Percentiles rank a stretch among this genome's conserved stretches.
Evolutionary conservation across 2,113 vertebrate genomes (phyloP).

Genomic region (Falcunculus frontatus): DNA sequence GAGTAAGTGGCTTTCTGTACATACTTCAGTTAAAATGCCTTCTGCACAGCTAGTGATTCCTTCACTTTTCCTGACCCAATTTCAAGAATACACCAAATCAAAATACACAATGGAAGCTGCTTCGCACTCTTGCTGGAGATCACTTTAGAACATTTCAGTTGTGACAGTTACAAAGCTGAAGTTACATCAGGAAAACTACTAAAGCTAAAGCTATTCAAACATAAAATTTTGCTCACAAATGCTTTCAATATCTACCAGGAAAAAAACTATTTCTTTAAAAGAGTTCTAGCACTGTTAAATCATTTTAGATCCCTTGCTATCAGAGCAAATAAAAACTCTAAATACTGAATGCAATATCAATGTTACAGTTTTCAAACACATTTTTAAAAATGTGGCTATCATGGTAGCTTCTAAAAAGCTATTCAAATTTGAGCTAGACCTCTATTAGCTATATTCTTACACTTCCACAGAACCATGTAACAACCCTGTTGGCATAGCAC

Average conservation of each 20-base stretch:
- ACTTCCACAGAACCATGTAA: neutral
- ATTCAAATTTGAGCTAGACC: neutral
- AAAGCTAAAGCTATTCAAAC: neutral
- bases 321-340: neutral
- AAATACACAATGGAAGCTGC: neutral
- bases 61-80: neutral
- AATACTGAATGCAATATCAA: neutral
- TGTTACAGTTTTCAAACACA: neutral
- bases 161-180: neutral
- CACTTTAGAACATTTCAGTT: neutral
- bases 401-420: neutral
- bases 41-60: neutral
- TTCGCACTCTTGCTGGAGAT: neutral
- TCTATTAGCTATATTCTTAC: neutral
- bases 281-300: neutral
- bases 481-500: neutral
- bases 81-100: neutral
- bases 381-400: neutral
- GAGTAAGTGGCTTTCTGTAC: neutral
- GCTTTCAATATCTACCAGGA: neutral
- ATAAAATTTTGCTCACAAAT: neutral
- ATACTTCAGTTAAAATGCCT: neutral
- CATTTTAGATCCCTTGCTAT: neutral
- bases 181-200: neutral
- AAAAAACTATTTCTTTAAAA: neutral